phyloP scores from a whole-genome alignment of 2,888 invertebrate genomes.

The Mallateleia sp. region DNA sequence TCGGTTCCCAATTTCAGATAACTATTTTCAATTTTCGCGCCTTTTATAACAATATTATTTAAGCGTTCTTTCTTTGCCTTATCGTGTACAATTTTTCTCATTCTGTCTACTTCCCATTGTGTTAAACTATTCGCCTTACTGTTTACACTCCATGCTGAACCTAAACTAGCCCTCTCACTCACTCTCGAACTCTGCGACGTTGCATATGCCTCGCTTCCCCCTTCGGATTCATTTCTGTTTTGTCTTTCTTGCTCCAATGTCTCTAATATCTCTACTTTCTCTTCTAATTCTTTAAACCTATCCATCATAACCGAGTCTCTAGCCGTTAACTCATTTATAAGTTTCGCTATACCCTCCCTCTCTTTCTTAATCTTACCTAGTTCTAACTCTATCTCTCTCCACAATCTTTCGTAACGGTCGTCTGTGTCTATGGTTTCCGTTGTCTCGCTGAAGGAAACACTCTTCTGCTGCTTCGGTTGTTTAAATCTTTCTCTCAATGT shows the following conservation, averaged over 20 bases:
- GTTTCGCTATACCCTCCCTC: background rate
- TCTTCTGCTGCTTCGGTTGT: background rate
- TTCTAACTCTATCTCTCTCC: background rate
- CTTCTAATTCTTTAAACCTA: background rate
- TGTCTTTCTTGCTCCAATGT: background rate
- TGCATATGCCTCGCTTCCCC: background rate
- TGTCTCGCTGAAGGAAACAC: background rate
- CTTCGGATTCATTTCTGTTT: background rate
- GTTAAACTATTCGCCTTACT: background rate
- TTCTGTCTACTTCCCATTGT: slow-evolving; percentile 14
- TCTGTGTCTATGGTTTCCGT: background rate
- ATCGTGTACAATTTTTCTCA: background rate
- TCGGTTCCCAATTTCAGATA: background rate
- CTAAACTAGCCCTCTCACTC: background rate
- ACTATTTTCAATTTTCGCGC: background rate
- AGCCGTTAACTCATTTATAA: background rate
- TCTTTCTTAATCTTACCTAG: background rate
- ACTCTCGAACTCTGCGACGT: background rate
- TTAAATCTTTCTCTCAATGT: background rate
- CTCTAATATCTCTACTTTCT: background rate
- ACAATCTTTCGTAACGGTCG: background rate
- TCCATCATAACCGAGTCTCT: background rate
- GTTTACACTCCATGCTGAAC: slow-evolving; percentile 15
- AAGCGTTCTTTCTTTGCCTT: slow-evolving; percentile 1
- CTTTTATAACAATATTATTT: slow-evolving; percentile 11